These are phyloP conservation scores for Neoarius graeffei DNA, from an alignment of 2,113 vertebrate species.

Conservation along the genomic window DNA sequence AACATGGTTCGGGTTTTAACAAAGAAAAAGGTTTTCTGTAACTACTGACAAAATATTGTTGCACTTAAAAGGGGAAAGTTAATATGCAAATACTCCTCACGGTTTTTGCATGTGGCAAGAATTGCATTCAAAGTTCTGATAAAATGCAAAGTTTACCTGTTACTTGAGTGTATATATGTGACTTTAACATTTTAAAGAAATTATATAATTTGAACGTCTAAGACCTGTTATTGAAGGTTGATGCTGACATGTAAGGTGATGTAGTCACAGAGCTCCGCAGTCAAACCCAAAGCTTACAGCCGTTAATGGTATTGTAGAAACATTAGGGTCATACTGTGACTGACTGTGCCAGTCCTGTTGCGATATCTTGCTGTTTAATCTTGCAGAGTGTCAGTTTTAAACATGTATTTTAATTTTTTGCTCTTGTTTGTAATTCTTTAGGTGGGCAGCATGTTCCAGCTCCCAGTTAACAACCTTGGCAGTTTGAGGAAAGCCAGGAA, in stretches of 20 bases:
- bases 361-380: background rate
- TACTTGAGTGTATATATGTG: background rate
- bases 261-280: background rate
- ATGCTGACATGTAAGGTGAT: background rate
- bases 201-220: background rate
- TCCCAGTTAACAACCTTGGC: constrained; percentile 99
- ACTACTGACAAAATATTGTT: background rate
- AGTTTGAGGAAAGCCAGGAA: constrained; percentile 98
- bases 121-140: background rate
- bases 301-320: background rate
- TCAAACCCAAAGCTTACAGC: background rate
- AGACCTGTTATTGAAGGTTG: background rate
- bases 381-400: background rate
- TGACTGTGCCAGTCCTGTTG: too few species aligned
- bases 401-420: constrained; percentile 32
- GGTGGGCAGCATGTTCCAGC: constrained; percentile 98
- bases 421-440: constrained; percentile 67
- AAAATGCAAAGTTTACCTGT: background rate
- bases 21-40: background rate
- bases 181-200: background rate
- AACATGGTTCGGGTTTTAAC: background rate
- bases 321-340: background rate
- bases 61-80: background rate
- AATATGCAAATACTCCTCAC: background rate
- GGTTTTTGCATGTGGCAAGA: background rate